Percentiles rank a stretch among this genome's conserved stretches.
Evolutionary conservation across 2,888 invertebrate genomes (phyloP).

Genomic region (Acleris holmiana): DNA sequence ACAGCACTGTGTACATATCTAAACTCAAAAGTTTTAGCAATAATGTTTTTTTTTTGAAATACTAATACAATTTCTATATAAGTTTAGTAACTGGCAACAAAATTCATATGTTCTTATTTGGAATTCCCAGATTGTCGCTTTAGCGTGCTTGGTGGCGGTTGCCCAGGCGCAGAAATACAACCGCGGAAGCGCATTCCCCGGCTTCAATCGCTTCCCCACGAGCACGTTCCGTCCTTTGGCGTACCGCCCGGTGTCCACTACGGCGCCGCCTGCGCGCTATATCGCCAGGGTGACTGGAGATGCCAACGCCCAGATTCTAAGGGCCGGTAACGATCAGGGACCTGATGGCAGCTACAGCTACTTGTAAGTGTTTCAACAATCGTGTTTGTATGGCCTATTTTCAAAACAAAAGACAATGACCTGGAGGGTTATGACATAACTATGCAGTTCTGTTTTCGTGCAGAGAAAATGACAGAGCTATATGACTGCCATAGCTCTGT

Average conservation of each 20-base stretch:
- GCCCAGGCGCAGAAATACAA: conserved; percentile 22
- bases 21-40: too few relatives aligned
- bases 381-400: too few relatives aligned
- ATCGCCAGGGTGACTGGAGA: conserved; percentile 42
- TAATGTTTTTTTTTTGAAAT: too few relatives aligned
- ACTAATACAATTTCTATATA: too few relatives aligned
- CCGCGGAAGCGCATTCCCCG: conserved; percentile 35
- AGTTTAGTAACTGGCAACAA: neutral
- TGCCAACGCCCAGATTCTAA: conserved; percentile 61
- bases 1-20: too few relatives aligned
- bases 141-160: conserved; percentile 33
- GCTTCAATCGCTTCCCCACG: conserved; percentile 21
- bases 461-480: too few relatives aligned
- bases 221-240: conserved; percentile 14
- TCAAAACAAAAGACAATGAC: too few relatives aligned
- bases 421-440: too few relatives aligned
- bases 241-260: conserved; percentile 18
- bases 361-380: conserved; percentile 62
- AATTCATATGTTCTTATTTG: neutral
- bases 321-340: conserved; percentile 70
- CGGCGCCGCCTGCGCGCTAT: conserved; percentile 32
- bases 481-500: too few relatives aligned
- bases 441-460: too few relatives aligned
- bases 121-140: conserved; percentile 29
- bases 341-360: conserved; percentile 83